These are phyloP conservation scores for Polydrusus pterygomalis DNA, from an alignment of 2,888 invertebrate genomes.

Conservation along the genomic window DNA sequence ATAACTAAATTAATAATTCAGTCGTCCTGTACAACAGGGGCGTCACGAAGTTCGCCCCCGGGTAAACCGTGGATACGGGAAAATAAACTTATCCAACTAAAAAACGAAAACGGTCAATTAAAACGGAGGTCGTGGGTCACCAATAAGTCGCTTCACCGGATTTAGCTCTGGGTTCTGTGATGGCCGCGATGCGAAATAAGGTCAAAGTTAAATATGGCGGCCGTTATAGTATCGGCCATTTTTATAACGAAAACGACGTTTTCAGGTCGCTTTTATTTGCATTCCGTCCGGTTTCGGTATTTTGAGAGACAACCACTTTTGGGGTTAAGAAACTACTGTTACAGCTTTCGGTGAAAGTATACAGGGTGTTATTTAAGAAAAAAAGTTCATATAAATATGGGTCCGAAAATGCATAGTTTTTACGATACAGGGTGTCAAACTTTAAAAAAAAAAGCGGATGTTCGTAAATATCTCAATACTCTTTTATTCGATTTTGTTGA, in stretches of 20 bases:
- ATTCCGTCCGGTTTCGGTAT: not conserved
- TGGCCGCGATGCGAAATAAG: conserved; percentile 44
- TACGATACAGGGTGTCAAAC: too few species aligned
- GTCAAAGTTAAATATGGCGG: conserved; percentile 51
- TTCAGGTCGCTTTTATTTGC: conserved; percentile 32
- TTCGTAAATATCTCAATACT: too few species aligned
- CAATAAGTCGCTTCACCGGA: conserved; percentile 35
- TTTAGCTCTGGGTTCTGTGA: conserved; percentile 19
- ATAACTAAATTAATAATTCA: too few species aligned
- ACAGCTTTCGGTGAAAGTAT: too few species aligned
- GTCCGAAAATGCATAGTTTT: too few species aligned
- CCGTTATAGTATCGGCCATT: conserved; percentile 42
- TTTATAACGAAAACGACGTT: conserved; percentile 37
- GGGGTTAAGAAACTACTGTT: too few species aligned
- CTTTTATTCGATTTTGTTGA: too few species aligned
- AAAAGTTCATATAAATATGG: too few species aligned
- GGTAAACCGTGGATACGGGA: not conserved
- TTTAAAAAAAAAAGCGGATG: too few species aligned
- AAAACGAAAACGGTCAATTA: conserved; percentile 45
- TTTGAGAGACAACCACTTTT: too few species aligned
- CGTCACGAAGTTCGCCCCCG: conserved; percentile 27
- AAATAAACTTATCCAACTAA: conserved; percentile 14
- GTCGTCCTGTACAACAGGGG: not conserved
- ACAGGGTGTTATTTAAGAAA: too few species aligned
- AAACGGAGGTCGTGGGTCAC: conserved; percentile 39